Percentiles rank a stretch among this genome's conserved stretches.
phyloP scores from a whole-genome alignment of 2,113 vertebrate species.

The Hirundichthys speculiger region DNA sequence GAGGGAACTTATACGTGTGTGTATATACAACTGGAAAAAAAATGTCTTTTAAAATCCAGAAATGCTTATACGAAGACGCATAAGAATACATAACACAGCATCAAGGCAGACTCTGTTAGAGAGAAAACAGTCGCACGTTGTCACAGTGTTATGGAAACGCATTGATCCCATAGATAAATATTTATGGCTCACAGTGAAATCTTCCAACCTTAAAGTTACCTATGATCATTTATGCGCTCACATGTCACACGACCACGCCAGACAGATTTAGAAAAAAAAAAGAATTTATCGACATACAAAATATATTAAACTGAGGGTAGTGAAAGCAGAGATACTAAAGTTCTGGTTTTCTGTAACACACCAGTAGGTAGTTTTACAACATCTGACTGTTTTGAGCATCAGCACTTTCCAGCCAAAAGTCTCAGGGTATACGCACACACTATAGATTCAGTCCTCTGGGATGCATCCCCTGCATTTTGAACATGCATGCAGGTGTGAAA shows the following conservation, averaged over 20 bases:
- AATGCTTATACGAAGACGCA: constrained; percentile 32
- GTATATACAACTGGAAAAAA: too few species aligned
- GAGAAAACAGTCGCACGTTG: constrained; percentile 51
- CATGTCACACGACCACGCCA: constrained; percentile 27
- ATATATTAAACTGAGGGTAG: neutral
- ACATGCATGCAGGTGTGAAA: too few species aligned
- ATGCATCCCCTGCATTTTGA: too few species aligned
- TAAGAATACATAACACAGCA: constrained; percentile 25
- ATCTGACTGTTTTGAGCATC: constrained; percentile 39
- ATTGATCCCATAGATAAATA: constrained; percentile 50
- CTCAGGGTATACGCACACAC: too few species aligned
- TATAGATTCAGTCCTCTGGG: too few species aligned
- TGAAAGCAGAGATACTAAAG: constrained; percentile 21
- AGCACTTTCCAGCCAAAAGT: constrained; percentile 18
- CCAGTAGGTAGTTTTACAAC: constrained; percentile 31
- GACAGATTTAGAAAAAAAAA: neutral
- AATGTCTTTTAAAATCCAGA: constrained; percentile 32
- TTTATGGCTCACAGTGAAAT: constrained; percentile 40
- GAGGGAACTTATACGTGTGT: constrained; percentile 26
- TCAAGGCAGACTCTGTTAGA: constrained; percentile 38
- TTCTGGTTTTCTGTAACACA: constrained; percentile 25
- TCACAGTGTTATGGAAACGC: constrained; percentile 61
- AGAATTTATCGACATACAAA: too few species aligned
- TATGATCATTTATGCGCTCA: constrained; percentile 40
- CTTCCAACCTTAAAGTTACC: constrained; percentile 37